A percentile compares a stretch with the other conserved stretches of the same genome.
Conservation (phyloP, 2,888 invertebrate genomes). For the Lepeophtheirus nordmannii region DNA sequence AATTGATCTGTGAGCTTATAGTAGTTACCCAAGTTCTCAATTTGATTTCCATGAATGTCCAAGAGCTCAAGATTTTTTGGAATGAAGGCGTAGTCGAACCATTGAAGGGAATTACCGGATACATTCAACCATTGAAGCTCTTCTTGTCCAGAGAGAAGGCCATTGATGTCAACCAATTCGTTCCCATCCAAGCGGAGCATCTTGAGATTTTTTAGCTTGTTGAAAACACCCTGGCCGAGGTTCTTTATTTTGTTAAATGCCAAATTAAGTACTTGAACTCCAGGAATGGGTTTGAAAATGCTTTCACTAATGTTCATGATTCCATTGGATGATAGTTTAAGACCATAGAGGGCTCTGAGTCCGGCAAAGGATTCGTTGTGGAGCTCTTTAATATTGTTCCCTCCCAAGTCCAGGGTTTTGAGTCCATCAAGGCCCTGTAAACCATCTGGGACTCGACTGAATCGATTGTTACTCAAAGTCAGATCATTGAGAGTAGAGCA, state of each 20-base stretch:
- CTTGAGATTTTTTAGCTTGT: slow-evolving; percentile 59
- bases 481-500: slow-evolving; percentile 77
- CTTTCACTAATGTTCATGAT: slow-evolving; percentile 63
- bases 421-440: slow-evolving; percentile 68
- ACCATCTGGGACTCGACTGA: slow-evolving; percentile 62
- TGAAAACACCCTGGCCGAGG: slow-evolving; percentile 58
- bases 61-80: slow-evolving; percentile 70
- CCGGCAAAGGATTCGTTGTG: slow-evolving; percentile 68
- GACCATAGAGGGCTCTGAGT: slow-evolving; percentile 66
- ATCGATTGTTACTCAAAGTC: slow-evolving; percentile 69
- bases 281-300: slow-evolving; percentile 42
- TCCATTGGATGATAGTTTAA: slow-evolving; percentile 75
- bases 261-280: slow-evolving; percentile 51
- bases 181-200: slow-evolving; percentile 75
- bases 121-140: slow-evolving; percentile 75
- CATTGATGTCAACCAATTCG: slow-evolving; percentile 60
- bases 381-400: slow-evolving; percentile 66
- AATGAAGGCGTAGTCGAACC: slow-evolving; percentile 73
- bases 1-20: slow-evolving; percentile 42
- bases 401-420: slow-evolving; percentile 73
- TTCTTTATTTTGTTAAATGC: slow-evolving; percentile 59
- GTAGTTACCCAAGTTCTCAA: slow-evolving; percentile 51
- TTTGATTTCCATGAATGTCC: slow-evolving; percentile 72
- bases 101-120: slow-evolving; percentile 70
- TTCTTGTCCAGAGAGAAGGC: slow-evolving; percentile 64